Conservation (phyloP, 2,113 vertebrate species). For the Salminus brasiliensis region DNA sequence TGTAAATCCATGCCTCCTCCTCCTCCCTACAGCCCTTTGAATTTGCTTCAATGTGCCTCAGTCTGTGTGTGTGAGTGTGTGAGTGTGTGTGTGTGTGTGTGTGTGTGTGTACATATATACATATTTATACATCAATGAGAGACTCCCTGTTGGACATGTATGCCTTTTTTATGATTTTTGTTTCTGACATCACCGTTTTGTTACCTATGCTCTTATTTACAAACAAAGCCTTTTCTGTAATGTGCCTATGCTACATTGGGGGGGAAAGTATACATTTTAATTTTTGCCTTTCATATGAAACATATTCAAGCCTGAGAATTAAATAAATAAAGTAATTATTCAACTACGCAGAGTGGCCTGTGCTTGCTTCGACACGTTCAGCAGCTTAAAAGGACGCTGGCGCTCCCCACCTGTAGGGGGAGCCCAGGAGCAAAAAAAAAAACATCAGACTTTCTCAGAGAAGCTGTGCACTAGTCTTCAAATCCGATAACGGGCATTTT, state of each 20-base stretch:
- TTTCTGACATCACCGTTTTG: slow-evolving; percentile 50
- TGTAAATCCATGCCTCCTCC: slow-evolving; percentile 17
- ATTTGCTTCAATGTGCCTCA: slow-evolving; percentile 63
- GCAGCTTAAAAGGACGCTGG: no score
- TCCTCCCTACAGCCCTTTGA: not conserved
- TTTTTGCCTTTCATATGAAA: slow-evolving; percentile 84
- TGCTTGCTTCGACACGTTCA: slow-evolving; percentile 44
- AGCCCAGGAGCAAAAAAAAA: not conserved
- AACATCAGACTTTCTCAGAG: no score
- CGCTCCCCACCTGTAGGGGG: no score
- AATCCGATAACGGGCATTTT: no score
- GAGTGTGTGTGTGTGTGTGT: not conserved
- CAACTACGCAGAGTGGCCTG: slow-evolving; percentile 33
- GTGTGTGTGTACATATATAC: slow-evolving; percentile 51
- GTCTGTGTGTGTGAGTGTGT: slow-evolving; percentile 27
- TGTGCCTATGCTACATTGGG: slow-evolving; percentile 78
- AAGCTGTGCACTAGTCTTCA: no score
- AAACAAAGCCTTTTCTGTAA: slow-evolving; percentile 77
- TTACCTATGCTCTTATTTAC: slow-evolving; percentile 69
- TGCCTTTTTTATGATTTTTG: slow-evolving; percentile 44
- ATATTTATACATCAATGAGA: slow-evolving; percentile 59
- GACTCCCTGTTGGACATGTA: slow-evolving; percentile 43
- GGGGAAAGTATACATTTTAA: slow-evolving; percentile 72
- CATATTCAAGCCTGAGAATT: slow-evolving; percentile 81
- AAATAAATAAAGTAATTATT: slow-evolving; percentile 83